Evolutionary conservation across 2,797 vertebrate genomes (phyloP).

Genomic region (Myripristis jacobus): DNA sequence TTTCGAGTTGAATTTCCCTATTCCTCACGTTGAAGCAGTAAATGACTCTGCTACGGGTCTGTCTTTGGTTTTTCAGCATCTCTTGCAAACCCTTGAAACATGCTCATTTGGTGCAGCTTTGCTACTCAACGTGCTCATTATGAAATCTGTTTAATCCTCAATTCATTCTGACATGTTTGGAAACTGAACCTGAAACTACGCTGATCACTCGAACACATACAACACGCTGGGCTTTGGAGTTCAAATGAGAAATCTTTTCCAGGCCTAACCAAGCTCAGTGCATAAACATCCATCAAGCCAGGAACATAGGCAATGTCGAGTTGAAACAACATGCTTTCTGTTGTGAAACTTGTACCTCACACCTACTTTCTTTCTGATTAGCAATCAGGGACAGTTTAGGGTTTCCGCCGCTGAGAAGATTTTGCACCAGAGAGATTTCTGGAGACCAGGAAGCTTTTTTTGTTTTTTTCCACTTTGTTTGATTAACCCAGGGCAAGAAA

Average conservation of each 20-base stretch:
- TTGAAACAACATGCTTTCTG: not conserved
- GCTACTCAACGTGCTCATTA: too few relatives aligned
- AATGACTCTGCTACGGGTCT: too few relatives aligned
- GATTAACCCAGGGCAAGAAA: too few relatives aligned
- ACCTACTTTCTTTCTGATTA: constrained; percentile 4
- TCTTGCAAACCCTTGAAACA: too few relatives aligned
- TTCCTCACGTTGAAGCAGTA: too few relatives aligned
- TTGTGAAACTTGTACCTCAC: constrained; percentile 4
- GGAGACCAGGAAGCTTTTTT: not conserved
- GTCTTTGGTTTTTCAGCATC: too few relatives aligned
- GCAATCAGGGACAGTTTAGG: not conserved
- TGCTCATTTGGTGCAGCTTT: too few relatives aligned
- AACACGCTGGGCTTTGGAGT: not conserved
- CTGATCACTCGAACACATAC: not conserved
- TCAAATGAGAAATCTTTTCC: too few relatives aligned
- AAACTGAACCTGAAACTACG: not conserved
- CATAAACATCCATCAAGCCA: not conserved
- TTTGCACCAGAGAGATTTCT: not conserved
- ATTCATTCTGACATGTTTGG: too few relatives aligned
- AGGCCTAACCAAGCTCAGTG: not conserved
- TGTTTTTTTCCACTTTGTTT: too few relatives aligned
- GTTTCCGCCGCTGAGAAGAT: not conserved
- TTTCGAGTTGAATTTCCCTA: too few relatives aligned
- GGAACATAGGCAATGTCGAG: constrained; percentile 6
- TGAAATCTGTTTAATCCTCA: too few relatives aligned